These are phyloP conservation scores for Plutomurus gul DNA, from an alignment of 1,140 invertebrate species.

Conservation along the genomic window DNA sequence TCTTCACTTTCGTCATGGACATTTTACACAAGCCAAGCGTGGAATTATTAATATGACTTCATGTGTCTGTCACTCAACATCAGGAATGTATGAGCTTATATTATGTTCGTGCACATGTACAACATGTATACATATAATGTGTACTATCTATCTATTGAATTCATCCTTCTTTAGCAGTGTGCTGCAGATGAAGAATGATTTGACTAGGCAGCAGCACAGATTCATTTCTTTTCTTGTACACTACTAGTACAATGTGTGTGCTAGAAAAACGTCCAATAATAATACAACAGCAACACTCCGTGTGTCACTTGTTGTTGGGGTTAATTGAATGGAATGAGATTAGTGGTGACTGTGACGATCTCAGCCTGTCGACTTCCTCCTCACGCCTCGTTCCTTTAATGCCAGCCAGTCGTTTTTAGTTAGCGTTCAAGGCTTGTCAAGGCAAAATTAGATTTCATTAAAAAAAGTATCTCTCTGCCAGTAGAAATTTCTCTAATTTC, in stretches of 20 bases:
- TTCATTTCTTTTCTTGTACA: background rate
- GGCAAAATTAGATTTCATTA: background rate
- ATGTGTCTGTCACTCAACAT: constrained; percentile 24
- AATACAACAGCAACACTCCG: background rate
- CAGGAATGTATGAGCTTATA: background rate
- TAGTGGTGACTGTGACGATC: constrained; percentile 7
- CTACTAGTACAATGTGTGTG: background rate
- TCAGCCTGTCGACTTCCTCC: background rate
- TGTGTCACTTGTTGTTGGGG: constrained; percentile 23
- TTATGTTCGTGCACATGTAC: background rate
- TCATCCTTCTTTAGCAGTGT: background rate
- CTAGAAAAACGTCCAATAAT: too few species aligned
- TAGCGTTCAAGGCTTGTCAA: background rate
- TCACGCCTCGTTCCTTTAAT: background rate
- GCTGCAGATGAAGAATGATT: background rate
- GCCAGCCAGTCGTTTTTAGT: too few species aligned
- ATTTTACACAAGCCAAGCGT: constrained; percentile 33
- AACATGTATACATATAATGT: background rate
- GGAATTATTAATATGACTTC: constrained; percentile 34
- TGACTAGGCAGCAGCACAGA: too few species aligned
- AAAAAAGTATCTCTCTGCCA: too few species aligned
- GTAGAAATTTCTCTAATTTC: too few species aligned
- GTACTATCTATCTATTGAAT: background rate
- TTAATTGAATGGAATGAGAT: constrained; percentile 30
- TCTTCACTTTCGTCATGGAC: constrained; percentile 35